Evolutionary conservation across 2,797 vertebrate species (phyloP).

Genomic region (Sebastolobus altivelis): DNA sequence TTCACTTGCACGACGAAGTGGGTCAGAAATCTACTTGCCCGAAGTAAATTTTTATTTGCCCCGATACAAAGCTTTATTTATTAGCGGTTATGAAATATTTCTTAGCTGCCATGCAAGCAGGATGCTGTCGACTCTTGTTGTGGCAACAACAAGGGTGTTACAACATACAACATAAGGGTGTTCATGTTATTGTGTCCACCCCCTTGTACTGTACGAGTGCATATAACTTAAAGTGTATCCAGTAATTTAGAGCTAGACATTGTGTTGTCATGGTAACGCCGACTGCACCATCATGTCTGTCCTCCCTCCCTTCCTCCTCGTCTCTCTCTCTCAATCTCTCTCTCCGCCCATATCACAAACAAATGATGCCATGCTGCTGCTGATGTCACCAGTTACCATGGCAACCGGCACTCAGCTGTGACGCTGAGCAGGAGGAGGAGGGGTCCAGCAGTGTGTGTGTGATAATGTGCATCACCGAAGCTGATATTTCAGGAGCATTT

Average conservation of each 20-base stretch:
- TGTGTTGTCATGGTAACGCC: slow-evolving; percentile 82
- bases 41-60: too few relatives aligned
- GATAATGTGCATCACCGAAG: neutral
- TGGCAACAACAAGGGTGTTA: too few relatives aligned
- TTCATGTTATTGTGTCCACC: neutral
- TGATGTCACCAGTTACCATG: slow-evolving; percentile 83
- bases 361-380: slow-evolving; percentile 76
- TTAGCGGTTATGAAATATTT: too few relatives aligned
- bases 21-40: too few relatives aligned
- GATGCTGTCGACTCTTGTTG: too few relatives aligned
- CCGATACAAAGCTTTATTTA: too few relatives aligned
- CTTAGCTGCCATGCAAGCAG: too few relatives aligned
- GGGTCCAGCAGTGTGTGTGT: neutral
- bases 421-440: slow-evolving; percentile 45
- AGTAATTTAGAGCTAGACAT: slow-evolving; percentile 21
- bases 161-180: neutral
- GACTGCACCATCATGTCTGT: slow-evolving; percentile 67
- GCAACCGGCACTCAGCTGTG: slow-evolving; percentile 75
- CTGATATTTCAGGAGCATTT: neutral
- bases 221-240: neutral
- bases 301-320: neutral
- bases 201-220: neutral
- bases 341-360: slow-evolving; percentile 56
- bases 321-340: slow-evolving; percentile 9
- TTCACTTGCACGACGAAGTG: too few relatives aligned